Conservation (phyloP, 23 tunicate species). For the Halocynthia aurantium region DNA sequence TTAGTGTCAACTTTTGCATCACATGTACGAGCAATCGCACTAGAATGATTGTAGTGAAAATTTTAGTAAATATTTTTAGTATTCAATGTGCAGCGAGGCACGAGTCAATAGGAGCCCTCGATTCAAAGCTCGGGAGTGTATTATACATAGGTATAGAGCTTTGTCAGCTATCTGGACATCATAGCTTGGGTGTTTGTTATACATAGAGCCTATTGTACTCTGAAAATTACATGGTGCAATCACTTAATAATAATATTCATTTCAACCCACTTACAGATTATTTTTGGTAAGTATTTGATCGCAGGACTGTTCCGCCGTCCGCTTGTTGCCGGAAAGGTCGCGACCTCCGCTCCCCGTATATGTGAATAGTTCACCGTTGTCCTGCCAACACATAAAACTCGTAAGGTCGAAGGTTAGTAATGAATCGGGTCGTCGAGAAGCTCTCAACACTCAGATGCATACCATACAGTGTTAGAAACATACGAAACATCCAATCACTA, state of each 20-base stretch:
- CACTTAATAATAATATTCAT: too few relatives aligned
- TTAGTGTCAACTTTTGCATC: constrained; percentile 61
- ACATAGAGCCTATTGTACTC: too few relatives aligned
- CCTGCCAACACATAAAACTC: constrained; percentile 8
- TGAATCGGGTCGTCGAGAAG: not conserved
- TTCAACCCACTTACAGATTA: constrained; percentile 30
- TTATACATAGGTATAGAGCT: too few relatives aligned
- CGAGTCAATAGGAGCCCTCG: too few relatives aligned
- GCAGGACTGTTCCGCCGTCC: constrained; percentile 87
- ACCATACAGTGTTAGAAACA: constrained; percentile 21
- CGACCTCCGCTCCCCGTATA: constrained; percentile 93
- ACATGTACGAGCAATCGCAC: constrained; percentile 82
- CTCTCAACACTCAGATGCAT: constrained; percentile 2
- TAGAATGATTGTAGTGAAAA: not conserved
- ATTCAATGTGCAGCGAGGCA: too few relatives aligned
- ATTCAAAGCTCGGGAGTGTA: too few relatives aligned
- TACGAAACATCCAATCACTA: too few relatives aligned
- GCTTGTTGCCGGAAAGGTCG: constrained; percentile 76
- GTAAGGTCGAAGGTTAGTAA: too few relatives aligned
- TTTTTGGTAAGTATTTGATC: constrained; percentile 77
- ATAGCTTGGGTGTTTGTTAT: too few relatives aligned
- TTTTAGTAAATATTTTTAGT: too few relatives aligned
- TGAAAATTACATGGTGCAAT: too few relatives aligned
- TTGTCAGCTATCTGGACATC: too few relatives aligned
- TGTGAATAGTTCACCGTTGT: constrained; percentile 73